These are phyloP conservation scores for Heteromyza rotundicornis DNA, from an alignment of 2,888 invertebrate species.

Conservation along the genomic window DNA sequence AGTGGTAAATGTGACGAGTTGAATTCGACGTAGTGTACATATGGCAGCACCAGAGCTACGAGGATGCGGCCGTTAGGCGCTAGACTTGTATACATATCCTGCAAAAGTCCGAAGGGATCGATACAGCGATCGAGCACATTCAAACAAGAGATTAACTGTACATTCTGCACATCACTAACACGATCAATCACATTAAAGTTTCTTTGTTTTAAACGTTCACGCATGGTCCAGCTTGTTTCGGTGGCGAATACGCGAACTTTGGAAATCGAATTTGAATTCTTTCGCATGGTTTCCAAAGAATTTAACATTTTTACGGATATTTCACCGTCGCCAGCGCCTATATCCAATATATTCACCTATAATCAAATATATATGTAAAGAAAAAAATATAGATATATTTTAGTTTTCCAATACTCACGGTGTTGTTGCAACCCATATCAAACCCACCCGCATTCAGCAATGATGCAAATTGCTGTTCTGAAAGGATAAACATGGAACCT, in stretches of 20 bases:
- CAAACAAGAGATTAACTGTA: constrained; percentile 69
- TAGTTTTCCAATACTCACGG: constrained; percentile 35
- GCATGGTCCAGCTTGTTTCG: constrained; percentile 91
- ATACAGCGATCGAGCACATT: constrained; percentile 95
- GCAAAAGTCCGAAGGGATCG: constrained; percentile 79
- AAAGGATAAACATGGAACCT: constrained; percentile 97
- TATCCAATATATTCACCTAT: constrained; percentile 72
- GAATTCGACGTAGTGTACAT: constrained; percentile 91
- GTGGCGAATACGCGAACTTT: constrained; percentile 82
- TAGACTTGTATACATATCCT: constrained; percentile 75
- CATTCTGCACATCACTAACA: constrained; percentile 53
- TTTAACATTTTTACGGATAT: constrained; percentile 81
- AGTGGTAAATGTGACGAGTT: constrained; percentile 72
- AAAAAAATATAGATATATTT: not conserved
- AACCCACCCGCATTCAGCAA: constrained; percentile 56
- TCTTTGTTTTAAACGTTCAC: constrained; percentile 75
- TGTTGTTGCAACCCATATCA: constrained; percentile 40
- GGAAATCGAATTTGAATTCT: constrained; percentile 50
- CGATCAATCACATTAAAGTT: constrained; percentile 56
- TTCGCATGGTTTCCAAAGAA: constrained; percentile 71
- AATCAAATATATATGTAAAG: not conserved
- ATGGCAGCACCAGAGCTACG: constrained; percentile 92
- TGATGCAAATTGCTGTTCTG: constrained; percentile 77
- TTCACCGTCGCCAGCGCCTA: constrained; percentile 96
- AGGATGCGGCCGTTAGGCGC: constrained; percentile 77